Conservation (phyloP, 2,888 invertebrate genomes). For the Dorcus parallelipipedus region DNA sequence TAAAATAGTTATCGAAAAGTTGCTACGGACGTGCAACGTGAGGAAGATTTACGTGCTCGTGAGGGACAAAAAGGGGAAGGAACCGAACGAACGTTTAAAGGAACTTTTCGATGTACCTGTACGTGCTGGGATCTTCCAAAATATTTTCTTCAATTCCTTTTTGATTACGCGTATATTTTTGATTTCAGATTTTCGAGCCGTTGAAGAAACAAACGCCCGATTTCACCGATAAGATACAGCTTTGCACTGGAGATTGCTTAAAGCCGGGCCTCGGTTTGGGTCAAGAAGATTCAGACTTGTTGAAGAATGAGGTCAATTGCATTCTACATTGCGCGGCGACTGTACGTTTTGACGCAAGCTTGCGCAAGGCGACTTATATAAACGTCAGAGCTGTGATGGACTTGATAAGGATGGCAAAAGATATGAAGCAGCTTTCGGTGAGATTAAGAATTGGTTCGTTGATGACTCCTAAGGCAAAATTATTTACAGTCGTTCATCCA, state of each 20-base stretch:
- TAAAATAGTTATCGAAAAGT: slow-evolving; percentile 38
- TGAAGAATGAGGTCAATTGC: slow-evolving; percentile 63
- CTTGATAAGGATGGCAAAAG: slow-evolving; percentile 67
- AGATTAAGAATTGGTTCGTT: neutral
- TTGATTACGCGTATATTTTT: slow-evolving; percentile 12
- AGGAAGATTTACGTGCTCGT: slow-evolving; percentile 38
- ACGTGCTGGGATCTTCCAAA: slow-evolving; percentile 29
- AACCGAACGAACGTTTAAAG: slow-evolving; percentile 40
- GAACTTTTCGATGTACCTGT: slow-evolving; percentile 48
- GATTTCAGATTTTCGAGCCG: slow-evolving; percentile 53
- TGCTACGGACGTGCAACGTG: slow-evolving; percentile 35
- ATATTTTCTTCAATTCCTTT: neutral
- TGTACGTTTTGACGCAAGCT: slow-evolving; percentile 81
- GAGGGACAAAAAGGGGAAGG: slow-evolving; percentile 39
- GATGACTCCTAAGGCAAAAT: neutral
- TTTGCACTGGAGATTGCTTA: slow-evolving; percentile 66
- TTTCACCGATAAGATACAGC: slow-evolving; percentile 65
- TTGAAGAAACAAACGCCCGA: slow-evolving; percentile 55
- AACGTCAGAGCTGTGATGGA: slow-evolving; percentile 77
- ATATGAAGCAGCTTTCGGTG: slow-evolving; percentile 70
- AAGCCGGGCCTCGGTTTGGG: slow-evolving; percentile 63
- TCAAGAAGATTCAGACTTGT: slow-evolving; percentile 57
- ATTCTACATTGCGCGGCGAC: slow-evolving; percentile 91
- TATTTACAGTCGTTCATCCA: slow-evolving; percentile 53
- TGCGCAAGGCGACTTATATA: slow-evolving; percentile 72